A percentile compares a stretch with the other conserved stretches of the same genome.
phyloP scores from a whole-genome alignment of 1,140 invertebrate species.

The Lineus longissimus region DNA sequence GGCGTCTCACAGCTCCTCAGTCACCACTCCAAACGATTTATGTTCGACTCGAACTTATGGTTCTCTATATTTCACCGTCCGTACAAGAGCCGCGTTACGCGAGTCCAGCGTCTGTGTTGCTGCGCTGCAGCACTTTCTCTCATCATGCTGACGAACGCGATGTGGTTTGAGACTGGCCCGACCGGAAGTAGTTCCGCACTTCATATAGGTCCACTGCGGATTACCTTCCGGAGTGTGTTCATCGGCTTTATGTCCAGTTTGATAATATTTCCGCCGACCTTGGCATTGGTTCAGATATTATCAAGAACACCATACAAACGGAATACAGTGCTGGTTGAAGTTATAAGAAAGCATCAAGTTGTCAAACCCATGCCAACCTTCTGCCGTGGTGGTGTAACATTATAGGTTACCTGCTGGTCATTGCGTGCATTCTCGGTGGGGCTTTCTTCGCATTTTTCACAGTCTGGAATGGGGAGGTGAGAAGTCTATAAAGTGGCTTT shows the following conservation, averaged over 20 bases:
- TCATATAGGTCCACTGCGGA: constrained; percentile 50
- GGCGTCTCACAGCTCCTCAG: constrained; percentile 24
- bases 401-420: constrained; percentile 38
- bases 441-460: constrained; percentile 57
- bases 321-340: constrained; percentile 29
- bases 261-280: constrained; percentile 53
- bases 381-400: constrained; percentile 34
- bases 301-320: constrained; percentile 32
- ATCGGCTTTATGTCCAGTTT: constrained; percentile 36
- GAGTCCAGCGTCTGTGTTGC: constrained; percentile 41
- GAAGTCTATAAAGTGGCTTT: constrained; percentile 57
- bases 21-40: constrained; percentile 3
- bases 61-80: constrained; percentile 32
- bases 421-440: constrained; percentile 47
- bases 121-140: constrained; percentile 36
- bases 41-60: constrained; percentile 37
- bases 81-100: constrained; percentile 34
- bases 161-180: constrained; percentile 39
- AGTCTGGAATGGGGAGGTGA: constrained; percentile 58
- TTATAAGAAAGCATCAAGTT: constrained; percentile 36
- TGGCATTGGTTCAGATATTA: constrained; percentile 50
- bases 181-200: constrained; percentile 27
- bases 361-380: constrained; percentile 12
- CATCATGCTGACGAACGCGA: constrained; percentile 44
- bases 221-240: constrained; percentile 44